Evolutionary conservation across 1,140 invertebrate genomes (phyloP), one percentile per base, ranked within the genome.

Genomic region (Scaptomyza montana): DNA sequence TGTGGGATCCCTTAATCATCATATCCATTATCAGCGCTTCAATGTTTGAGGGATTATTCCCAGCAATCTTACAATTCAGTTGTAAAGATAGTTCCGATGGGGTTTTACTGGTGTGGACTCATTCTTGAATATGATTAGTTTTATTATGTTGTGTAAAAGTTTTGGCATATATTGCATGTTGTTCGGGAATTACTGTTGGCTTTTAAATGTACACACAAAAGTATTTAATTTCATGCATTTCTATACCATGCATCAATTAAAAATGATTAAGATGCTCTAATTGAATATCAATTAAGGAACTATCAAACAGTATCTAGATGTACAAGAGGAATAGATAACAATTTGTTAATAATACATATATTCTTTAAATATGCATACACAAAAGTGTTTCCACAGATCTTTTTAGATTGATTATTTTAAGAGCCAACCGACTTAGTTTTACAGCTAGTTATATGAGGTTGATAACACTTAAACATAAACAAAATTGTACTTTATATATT

Each of bases 21-120:
- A 25, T 68, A 49, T 61, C 16, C 36, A 67, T 71, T 57, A 65
- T 59, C 68, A 65, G 30, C 62, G 8, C 19, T 10, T 10, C 21
- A 19, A 41, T 33, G 16, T 10, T 5, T 13, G 43, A 2, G 28
- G 7, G 19, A 7, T 25, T 56, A 30, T 45, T 49, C 30, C 41
- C n/a, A 16, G 16, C 16, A 16, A 1, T 16, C 16, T 16, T 16
- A 10, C 12, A 51, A 63, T 53, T 41, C 7, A 33, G 16, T 45
- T 46, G 21, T 25, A 64, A 50, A 54, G 9, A 21, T 46, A 36
- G 60, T 49, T 41, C 10, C 46, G 5, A 6, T 33, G 9, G 2
- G 25, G 16, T 33, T 13, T 33, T 25, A 53, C 49, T 47, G 50
- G 39, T 47, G 21, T n/a, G 57, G 41, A 21, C 33, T 65, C 10